A percentile compares a stretch with the other conserved stretches of the same genome.
phyloP scores from a whole-genome alignment of 1,140 invertebrate genomes.

The Oreohelix idahoensis region DNA sequence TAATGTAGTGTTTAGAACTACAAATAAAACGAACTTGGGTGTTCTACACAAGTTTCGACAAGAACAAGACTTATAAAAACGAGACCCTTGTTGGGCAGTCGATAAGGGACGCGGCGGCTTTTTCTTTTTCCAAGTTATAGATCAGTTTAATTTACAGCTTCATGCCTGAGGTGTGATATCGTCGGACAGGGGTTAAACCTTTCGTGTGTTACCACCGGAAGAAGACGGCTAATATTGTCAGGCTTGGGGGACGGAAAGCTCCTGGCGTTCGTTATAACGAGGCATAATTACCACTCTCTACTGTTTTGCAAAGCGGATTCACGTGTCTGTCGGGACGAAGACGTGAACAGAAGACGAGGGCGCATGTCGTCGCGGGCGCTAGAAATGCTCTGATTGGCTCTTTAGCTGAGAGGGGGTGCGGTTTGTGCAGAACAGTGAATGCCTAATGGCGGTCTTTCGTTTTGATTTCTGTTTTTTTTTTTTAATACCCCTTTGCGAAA shows the following conservation, averaged over 20 bases:
- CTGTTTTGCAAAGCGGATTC: not conserved
- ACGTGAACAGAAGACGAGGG: not conserved
- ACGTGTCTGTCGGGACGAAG: not conserved
- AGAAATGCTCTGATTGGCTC: constrained; percentile 2
- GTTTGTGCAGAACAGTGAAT: not conserved
- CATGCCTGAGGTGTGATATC: not conserved
- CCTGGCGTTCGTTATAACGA: not conserved
- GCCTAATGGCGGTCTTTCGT: not conserved
- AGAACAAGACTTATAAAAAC: too few relatives aligned
- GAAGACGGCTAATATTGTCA: not conserved
- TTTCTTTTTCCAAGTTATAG: not conserved
- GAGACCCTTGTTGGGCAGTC: too few relatives aligned
- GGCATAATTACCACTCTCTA: not conserved
- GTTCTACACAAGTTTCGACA: too few relatives aligned
- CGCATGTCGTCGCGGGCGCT: not conserved
- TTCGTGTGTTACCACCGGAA: not conserved
- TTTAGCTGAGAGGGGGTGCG: not conserved
- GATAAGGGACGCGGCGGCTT: too few relatives aligned
- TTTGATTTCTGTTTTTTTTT: not conserved
- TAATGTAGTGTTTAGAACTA: too few relatives aligned
- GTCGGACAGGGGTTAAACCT: not conserved
- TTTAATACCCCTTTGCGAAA: not conserved
- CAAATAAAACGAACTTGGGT: too few relatives aligned
- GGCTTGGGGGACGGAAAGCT: not conserved
- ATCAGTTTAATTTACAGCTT: not conserved